Conservation (phyloP, 2,797 vertebrate species). For the Tiaroga cobitis region DNA sequence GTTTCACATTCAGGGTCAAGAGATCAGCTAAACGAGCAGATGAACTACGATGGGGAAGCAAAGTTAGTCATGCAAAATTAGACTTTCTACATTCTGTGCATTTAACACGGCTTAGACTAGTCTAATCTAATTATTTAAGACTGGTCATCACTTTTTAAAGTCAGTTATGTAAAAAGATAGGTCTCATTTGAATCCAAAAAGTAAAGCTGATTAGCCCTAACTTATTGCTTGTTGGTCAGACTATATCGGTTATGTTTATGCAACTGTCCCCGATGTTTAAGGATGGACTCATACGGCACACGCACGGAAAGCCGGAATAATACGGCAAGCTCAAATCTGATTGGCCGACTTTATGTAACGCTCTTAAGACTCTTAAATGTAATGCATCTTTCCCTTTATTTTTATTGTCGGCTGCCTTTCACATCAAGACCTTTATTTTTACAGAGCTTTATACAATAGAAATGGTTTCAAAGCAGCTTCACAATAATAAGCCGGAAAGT, state of each 20-base stretch:
- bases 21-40: background rate
- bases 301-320: background rate
- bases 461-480: too few relatives aligned
- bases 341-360: background rate
- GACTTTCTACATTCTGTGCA: background rate
- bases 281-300: background rate
- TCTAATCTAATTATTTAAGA: background rate
- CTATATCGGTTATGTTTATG: background rate
- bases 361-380: background rate
- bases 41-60: background rate
- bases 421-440: too few relatives aligned
- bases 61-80: background rate
- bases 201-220: background rate
- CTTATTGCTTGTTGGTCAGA: background rate
- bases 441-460: too few relatives aligned
- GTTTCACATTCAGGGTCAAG: background rate
- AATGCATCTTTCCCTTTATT: too few relatives aligned
- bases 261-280: background rate
- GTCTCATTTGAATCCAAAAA: too few relatives aligned
- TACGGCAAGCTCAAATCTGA: background rate
- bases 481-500: too few relatives aligned
- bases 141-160: background rate
- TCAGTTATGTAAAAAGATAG: background rate
- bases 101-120: background rate
- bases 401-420: too few relatives aligned